These are phyloP conservation scores for Polydrusus cervinus DNA, from an alignment of 2,888 invertebrate species.

Conservation along the genomic window DNA sequence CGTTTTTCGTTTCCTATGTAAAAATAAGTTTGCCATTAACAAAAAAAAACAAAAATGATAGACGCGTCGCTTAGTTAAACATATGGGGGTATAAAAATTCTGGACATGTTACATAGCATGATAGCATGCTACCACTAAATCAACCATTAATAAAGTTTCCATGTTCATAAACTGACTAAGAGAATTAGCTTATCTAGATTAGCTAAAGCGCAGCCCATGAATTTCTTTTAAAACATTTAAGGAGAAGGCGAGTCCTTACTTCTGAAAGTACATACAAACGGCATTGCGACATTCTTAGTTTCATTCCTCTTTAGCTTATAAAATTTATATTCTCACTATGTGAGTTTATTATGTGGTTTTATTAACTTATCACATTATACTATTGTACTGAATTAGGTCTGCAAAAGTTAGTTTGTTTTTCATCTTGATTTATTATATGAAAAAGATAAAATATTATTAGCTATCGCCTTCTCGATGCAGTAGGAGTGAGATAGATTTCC, in stretches of 20 bases:
- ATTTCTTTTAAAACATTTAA: slow-evolving; percentile 37
- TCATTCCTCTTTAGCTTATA: neutral
- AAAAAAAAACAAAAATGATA: neutral
- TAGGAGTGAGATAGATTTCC: too few relatives aligned
- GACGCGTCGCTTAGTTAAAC: neutral
- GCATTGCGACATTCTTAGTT: slow-evolving; percentile 27
- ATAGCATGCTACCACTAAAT: slow-evolving; percentile 35
- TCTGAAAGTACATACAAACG: neutral
- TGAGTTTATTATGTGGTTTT: slow-evolving; percentile 2
- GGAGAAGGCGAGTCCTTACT: slow-evolving; percentile 9
- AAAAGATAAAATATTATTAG: too few relatives aligned
- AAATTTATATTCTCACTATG: neutral
- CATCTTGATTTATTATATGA: too few relatives aligned
- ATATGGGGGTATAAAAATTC: neutral
- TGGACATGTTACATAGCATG: slow-evolving; percentile 11
- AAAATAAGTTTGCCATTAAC: too few relatives aligned
- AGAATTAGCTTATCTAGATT: slow-evolving; percentile 46
- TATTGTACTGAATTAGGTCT: too few relatives aligned
- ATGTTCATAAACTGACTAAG: slow-evolving; percentile 38
- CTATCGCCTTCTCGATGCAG: too few relatives aligned
- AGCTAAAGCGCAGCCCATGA: slow-evolving; percentile 36
- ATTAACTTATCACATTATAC: neutral
- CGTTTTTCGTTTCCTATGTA: too few relatives aligned
- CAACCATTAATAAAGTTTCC: slow-evolving; percentile 45
- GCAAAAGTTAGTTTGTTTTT: too few relatives aligned